Conservation (phyloP, 2,113 vertebrate species). For the Cromileptes altivelis region DNA sequence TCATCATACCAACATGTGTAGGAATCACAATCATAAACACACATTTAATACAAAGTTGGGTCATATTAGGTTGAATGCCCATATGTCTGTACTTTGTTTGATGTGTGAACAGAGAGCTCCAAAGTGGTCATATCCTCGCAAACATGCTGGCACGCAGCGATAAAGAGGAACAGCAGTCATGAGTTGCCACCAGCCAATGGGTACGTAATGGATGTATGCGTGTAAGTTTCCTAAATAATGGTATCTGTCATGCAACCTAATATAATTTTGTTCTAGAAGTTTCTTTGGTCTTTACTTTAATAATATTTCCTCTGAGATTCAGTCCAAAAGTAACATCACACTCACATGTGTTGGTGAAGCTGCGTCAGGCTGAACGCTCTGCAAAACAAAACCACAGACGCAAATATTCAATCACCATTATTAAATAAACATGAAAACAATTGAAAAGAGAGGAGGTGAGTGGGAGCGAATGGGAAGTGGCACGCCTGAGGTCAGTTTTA, state of each 20-base stretch:
- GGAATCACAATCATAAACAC: not conserved
- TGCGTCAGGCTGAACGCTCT: conserved; percentile 98
- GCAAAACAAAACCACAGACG: conserved; percentile 59
- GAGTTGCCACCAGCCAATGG: fast-evolving
- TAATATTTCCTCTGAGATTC: not conserved
- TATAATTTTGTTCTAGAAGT: not conserved
- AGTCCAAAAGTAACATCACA: conserved; percentile 41
- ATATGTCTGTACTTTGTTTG: not conserved
- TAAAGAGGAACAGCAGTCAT: not conserved
- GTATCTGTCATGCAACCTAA: not conserved
- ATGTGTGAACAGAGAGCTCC: not conserved
- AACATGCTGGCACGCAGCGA: not conserved
- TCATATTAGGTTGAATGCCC: not conserved
- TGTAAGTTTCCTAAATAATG: not conserved
- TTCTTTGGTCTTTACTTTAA: not conserved
- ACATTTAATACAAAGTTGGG: not conserved
- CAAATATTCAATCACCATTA: not conserved
- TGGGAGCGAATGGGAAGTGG: not conserved
- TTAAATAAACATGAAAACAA: not conserved
- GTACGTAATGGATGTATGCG: not conserved
- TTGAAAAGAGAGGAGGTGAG: conserved; percentile 4
- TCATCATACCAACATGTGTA: not conserved
- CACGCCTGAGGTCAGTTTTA: not conserved
- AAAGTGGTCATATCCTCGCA: not conserved
- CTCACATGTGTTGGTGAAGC: conserved; percentile 97